These are phyloP conservation scores for Oreochromis mossambicus DNA, from an alignment of 2,797 vertebrate species.

Conservation along the genomic window DNA sequence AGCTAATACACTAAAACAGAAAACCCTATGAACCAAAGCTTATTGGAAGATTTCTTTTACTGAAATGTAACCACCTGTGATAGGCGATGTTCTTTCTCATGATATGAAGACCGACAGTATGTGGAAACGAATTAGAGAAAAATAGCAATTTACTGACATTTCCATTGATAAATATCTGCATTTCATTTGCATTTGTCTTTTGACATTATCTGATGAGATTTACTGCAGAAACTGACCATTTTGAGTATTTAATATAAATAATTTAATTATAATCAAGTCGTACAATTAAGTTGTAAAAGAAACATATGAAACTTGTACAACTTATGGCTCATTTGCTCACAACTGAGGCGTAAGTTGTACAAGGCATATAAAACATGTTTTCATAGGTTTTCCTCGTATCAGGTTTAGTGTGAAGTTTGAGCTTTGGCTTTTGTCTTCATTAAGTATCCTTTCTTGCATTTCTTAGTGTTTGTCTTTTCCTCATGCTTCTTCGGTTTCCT, in stretches of 20 bases:
- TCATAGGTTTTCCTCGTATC: neutral
- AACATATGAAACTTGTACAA: neutral
- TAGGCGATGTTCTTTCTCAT: neutral
- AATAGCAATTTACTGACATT: neutral
- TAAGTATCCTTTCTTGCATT: neutral
- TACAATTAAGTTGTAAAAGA: neutral
- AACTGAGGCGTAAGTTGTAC: neutral
- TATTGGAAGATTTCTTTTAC: neutral
- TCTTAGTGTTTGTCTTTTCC: neutral
- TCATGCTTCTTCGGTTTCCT: neutral
- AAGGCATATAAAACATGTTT: neutral
- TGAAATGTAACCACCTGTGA: neutral
- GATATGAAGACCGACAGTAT: neutral
- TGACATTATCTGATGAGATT: neutral
- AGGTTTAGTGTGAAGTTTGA: neutral
- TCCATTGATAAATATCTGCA: neutral
- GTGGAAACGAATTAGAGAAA: neutral
- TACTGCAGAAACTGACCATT: neutral
- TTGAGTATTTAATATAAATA: neutral
- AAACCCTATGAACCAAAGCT: neutral
- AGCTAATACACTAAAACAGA: neutral
- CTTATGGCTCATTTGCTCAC: neutral
- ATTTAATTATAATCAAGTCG: neutral
- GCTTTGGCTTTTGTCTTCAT: neutral
- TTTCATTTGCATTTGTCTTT: neutral